Evolutionary conservation across 1,140 invertebrate genomes (phyloP).

Genomic region (Chelonus insularis): DNA sequence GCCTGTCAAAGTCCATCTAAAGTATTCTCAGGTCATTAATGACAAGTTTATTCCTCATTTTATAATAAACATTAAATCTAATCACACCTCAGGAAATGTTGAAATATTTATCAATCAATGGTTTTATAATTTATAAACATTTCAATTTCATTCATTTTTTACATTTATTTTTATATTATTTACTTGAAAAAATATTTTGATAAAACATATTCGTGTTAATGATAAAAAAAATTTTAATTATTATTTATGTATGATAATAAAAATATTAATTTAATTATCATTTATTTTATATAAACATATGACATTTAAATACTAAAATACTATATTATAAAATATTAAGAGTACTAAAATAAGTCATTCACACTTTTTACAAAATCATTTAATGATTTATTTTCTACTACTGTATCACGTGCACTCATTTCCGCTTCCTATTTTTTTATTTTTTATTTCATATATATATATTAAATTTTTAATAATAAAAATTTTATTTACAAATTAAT

Average conservation of each 20-base stretch:
- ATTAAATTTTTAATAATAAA: not conserved
- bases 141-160: too few species aligned
- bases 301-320: not conserved
- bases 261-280: not conserved
- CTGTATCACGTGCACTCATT: not conserved
- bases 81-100: not conserved
- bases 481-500: not conserved
- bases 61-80: not conserved
- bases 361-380: not conserved
- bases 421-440: not conserved
- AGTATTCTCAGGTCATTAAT: slow-evolving; percentile 41
- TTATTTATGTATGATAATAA: not conserved
- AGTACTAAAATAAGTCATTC: not conserved
- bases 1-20: slow-evolving; percentile 50
- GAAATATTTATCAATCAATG: too few species aligned
- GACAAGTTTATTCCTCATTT: slow-evolving; percentile 1
- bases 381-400: too few species aligned
- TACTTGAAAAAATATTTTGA: too few species aligned
- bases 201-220: too few species aligned
- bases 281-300: not conserved
- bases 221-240: not conserved
- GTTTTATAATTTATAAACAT: too few species aligned
- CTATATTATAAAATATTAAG: slow-evolving; percentile 1
- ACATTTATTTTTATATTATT: too few species aligned
- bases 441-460: not conserved